A percentile compares a stretch with the other conserved stretches of the same genome.
phyloP scores from a whole-genome alignment of 2,113 vertebrate species.

The Rostratula benghalensis region DNA sequence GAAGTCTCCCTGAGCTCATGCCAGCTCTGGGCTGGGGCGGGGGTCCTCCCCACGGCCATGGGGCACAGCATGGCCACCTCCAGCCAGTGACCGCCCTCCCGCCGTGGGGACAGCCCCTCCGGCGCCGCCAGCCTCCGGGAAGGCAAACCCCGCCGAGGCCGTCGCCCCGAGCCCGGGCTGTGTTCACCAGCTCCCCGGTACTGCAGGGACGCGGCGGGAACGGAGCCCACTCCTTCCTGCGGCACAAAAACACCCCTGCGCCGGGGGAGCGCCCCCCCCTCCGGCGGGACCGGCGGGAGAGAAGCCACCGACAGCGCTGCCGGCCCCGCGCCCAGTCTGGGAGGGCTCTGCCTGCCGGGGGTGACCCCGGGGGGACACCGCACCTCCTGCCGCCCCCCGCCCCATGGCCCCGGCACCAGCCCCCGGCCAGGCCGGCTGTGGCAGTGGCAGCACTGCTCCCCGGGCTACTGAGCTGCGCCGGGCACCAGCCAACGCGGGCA shows the following conservation, averaged over 20 bases:
- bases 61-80: neutral
- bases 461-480: neutral
- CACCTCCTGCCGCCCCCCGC: too few relatives aligned
- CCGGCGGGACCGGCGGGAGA: neutral
- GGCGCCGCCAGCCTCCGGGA: neutral
- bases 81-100: neutral
- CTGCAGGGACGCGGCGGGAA: neutral
- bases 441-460: neutral
- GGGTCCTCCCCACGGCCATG: neutral
- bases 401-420: accelerated
- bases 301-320: neutral
- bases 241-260: neutral
- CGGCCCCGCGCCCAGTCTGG: too few relatives aligned
- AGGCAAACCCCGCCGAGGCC: neutral
- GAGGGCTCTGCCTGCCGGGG: neutral
- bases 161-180: neutral
- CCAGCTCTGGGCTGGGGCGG: accelerated
- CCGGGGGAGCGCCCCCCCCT: neutral
- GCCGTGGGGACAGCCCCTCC: accelerated
- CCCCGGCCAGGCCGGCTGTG: neutral
- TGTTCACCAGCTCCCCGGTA: neutral
- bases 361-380: accelerated
- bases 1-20: neutral
- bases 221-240: neutral
- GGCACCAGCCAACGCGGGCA: neutral